A percentile compares a stretch with the other conserved stretches of the same genome.
Conservation (phyloP, 2,888 invertebrate species). For the Uropetala carovei region DNA sequence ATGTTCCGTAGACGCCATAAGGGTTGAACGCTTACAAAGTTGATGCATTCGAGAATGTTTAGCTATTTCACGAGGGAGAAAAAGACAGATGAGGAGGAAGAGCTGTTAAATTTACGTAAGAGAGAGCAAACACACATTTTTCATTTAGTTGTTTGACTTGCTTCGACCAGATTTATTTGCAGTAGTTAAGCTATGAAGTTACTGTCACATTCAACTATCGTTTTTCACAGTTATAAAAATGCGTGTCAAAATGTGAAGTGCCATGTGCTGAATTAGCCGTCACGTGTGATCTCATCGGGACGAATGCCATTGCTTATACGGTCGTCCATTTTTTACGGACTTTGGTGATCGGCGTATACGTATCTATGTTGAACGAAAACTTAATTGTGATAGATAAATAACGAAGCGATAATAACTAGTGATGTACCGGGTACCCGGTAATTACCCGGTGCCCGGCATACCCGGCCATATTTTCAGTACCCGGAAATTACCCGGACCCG, state of each 20-base stretch:
- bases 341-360: no score
- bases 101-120: neutral
- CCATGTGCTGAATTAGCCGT: no score
- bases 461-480: no score
- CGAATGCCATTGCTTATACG: no score
- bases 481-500: no score
- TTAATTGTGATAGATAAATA: no score
- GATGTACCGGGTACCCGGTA: no score
- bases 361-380: no score
- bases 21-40: neutral
- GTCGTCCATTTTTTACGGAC: no score
- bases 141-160: conserved; percentile 25
- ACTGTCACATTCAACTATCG: neutral
- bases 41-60: conserved; percentile 19
- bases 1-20: neutral
- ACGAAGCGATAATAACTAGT: no score
- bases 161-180: neutral
- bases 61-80: neutral
- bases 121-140: conserved; percentile 20
- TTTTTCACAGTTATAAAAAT: neutral
- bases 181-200: conserved; percentile 5
- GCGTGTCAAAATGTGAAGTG: neutral
- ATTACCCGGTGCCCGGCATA: no score
- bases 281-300: no score
- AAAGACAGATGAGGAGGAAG: neutral